These are phyloP conservation scores for Drosophila teissieri DNA, from an alignment of 1,140 invertebrate species.

Conservation along the genomic window DNA sequence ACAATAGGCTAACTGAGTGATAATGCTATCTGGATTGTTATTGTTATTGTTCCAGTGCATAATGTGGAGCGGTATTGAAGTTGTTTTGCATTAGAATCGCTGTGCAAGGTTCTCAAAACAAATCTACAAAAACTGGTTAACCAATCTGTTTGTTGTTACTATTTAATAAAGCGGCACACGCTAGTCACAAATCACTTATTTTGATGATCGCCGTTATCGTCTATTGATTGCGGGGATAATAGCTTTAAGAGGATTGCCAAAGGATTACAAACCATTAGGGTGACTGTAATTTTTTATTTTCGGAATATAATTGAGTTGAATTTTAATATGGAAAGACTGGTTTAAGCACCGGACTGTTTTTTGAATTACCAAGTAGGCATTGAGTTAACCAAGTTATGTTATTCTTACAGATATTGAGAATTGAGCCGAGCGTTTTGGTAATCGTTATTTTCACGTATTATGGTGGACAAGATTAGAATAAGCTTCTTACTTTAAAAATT, in stretches of 20 bases:
- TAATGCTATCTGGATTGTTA: slow-evolving; percentile 39
- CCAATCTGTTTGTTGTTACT: slow-evolving; percentile 22
- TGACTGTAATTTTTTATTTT: background rate
- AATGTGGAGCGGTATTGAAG: slow-evolving; percentile 18
- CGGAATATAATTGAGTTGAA: background rate
- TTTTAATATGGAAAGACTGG: slow-evolving; percentile 4
- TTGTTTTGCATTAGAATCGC: slow-evolving; percentile 44
- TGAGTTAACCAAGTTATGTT: background rate
- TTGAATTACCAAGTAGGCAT: background rate
- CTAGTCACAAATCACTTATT: slow-evolving; percentile 26
- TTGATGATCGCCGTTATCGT: slow-evolving; percentile 4
- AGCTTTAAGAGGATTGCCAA: background rate
- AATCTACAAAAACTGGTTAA: slow-evolving; percentile 26
- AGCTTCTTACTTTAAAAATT: too few relatives aligned
- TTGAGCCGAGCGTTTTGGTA: background rate
- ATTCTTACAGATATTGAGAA: background rate
- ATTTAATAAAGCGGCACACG: slow-evolving; percentile 26
- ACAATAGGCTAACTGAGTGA: slow-evolving; percentile 10
- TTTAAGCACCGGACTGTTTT: slow-evolving; percentile 2
- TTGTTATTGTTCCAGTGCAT: slow-evolving; percentile 32
- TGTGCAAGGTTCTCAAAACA: slow-evolving; percentile 20
- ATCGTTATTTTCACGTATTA: background rate
- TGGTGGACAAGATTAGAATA: too few relatives aligned
- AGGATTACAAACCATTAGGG: slow-evolving; percentile 4
- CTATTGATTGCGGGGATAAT: slow-evolving; percentile 3